A percentile compares a stretch with the other conserved stretches of the same genome.
These are phyloP conservation scores for Falco peregrinus DNA, from an alignment of 2,797 vertebrate genomes.

Conservation along the genomic window DNA sequence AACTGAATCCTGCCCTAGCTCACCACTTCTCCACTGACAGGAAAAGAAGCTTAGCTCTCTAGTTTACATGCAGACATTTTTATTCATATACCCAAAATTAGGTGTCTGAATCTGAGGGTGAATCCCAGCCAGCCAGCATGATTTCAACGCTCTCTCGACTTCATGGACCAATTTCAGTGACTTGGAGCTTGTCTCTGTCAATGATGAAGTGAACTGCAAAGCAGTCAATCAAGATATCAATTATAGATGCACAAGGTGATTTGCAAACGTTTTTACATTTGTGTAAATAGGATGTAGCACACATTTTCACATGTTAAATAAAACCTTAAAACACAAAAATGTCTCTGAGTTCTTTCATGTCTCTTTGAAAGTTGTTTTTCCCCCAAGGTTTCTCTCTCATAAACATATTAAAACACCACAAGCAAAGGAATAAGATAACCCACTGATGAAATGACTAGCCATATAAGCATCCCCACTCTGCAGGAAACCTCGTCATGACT, in stretches of 20 bases:
- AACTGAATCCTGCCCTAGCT: neutral
- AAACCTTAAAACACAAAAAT: neutral
- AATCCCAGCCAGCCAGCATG: neutral
- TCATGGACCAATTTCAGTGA: neutral
- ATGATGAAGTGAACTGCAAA: neutral
- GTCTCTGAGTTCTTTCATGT: neutral
- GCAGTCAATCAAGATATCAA: neutral
- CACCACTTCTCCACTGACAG: neutral
- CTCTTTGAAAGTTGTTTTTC: neutral
- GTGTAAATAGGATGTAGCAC: neutral
- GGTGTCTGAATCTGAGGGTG: neutral
- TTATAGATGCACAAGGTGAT: neutral
- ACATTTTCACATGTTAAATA: neutral
- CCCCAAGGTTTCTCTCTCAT: neutral
- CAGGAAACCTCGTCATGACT: conserved; percentile 54
- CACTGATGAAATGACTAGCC: conserved; percentile 35
- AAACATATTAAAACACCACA: conserved; percentile 7
- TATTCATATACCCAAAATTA: neutral
- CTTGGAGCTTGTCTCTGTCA: neutral
- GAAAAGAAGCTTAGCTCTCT: neutral
- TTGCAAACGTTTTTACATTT: neutral
- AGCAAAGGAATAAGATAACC: conserved; percentile 23
- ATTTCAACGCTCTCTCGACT: neutral
- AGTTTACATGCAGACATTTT: neutral
- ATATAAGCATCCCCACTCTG: conserved; percentile 9